phyloP scores from a whole-genome alignment of 2,113 vertebrate species.

The Paedocypris sp. region DNA sequence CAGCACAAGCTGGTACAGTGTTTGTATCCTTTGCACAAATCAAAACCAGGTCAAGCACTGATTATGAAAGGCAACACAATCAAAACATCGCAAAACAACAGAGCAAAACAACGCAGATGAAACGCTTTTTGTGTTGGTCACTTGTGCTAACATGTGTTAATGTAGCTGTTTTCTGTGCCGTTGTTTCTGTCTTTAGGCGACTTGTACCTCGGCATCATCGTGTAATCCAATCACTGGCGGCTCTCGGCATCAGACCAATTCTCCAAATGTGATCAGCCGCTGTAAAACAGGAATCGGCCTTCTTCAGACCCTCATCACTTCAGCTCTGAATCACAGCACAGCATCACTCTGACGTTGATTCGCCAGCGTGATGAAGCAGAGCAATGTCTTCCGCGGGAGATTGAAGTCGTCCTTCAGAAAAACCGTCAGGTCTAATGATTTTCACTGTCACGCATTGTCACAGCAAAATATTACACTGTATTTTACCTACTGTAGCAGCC shows the following conservation, averaged over 20 bases:
- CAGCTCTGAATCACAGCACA: neutral
- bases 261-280: conserved; percentile 1
- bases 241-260: neutral
- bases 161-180: neutral
- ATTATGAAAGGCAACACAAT: too few species aligned
- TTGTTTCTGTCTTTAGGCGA: neutral
- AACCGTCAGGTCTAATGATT: neutral
- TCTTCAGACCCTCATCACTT: neutral
- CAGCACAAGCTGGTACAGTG: too few species aligned
- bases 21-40: too few species aligned
- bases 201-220: neutral
- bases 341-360: neutral
- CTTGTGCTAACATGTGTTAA: too few species aligned
- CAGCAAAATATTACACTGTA: too few species aligned
- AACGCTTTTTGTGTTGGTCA: too few species aligned
- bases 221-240: conserved; percentile 5
- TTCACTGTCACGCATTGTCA: too few species aligned
- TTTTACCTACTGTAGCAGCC: too few species aligned
- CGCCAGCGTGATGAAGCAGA: neutral
- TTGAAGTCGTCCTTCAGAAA: neutral
- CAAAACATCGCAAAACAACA: too few species aligned
- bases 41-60: too few species aligned
- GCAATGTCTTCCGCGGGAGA: neutral
- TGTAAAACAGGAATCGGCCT: neutral
- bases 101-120: too few species aligned